Conservation (phyloP, 2,797 vertebrate species). For the Staurois parvus region DNA sequence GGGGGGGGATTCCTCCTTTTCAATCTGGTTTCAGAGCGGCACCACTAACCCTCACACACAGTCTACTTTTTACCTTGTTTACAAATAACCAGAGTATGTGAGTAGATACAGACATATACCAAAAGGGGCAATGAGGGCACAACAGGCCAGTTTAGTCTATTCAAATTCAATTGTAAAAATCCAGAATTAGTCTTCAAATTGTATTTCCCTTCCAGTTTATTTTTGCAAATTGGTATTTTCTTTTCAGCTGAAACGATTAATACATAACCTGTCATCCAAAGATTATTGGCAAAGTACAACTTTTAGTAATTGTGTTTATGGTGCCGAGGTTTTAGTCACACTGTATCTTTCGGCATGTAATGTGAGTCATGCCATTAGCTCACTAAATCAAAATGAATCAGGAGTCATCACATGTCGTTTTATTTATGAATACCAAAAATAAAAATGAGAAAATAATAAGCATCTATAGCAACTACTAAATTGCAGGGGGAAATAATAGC, state of each 20-base stretch:
- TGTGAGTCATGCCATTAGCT: slow-evolving; percentile 28
- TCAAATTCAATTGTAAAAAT: too few relatives aligned
- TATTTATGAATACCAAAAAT: slow-evolving; percentile 43
- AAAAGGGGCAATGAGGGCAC: too few relatives aligned
- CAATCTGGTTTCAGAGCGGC: too few relatives aligned
- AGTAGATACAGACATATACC: too few relatives aligned
- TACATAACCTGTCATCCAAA: background rate
- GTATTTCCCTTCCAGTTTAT: background rate
- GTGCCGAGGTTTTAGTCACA: slow-evolving; percentile 8
- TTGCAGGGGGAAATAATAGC: slow-evolving; percentile 35
- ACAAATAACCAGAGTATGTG: too few relatives aligned
- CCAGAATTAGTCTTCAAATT: background rate
- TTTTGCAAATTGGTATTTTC: background rate
- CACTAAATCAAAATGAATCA: slow-evolving; percentile 9
- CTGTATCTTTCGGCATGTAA: background rate
- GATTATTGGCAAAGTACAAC: background rate
- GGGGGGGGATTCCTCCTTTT: too few relatives aligned
- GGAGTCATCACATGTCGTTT: slow-evolving; percentile 3
- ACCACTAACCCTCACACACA: too few relatives aligned
- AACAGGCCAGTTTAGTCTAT: too few relatives aligned
- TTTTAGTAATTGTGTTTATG: background rate
- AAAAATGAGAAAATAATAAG: slow-evolving; percentile 18
- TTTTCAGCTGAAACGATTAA: background rate
- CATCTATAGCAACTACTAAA: slow-evolving; percentile 39
- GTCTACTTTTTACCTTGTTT: too few relatives aligned